These are phyloP conservation scores for Tetramorium parvispinum DNA, from an alignment of 1,140 invertebrate genomes.

Conservation along the genomic window DNA sequence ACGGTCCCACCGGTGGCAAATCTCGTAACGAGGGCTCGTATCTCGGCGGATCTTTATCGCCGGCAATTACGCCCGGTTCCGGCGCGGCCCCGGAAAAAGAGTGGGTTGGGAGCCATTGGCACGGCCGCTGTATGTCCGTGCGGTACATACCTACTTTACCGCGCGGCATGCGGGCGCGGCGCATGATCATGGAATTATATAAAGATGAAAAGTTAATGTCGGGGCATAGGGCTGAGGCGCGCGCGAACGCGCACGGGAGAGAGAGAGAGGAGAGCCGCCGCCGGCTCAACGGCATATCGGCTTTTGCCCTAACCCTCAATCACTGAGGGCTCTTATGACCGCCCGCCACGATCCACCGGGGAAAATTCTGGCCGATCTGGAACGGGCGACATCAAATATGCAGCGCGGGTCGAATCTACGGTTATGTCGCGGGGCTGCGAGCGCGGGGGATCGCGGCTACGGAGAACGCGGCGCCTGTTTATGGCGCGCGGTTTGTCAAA, in stretches of 20 bases:
- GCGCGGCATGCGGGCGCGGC: slow-evolving; percentile 27
- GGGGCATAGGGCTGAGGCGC: slow-evolving; percentile 33
- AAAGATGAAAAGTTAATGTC: slow-evolving; percentile 86
- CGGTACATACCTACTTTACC: slow-evolving; percentile 27
- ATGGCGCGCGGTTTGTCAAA: slow-evolving; percentile 83
- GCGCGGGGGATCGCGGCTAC: slow-evolving; percentile 18
- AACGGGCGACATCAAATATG: slow-evolving; percentile 85
- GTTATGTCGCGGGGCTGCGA: slow-evolving; percentile 80
- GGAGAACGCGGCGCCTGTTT: slow-evolving; percentile 70
- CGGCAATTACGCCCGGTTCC: slow-evolving; percentile 76
- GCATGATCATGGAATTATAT: slow-evolving; percentile 82
- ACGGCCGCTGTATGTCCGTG: slow-evolving; percentile 59
- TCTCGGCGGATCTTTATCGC: slow-evolving; percentile 77
- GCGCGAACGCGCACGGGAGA: no score
- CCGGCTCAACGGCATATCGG: slow-evolving; percentile 76
- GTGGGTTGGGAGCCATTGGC: slow-evolving; percentile 30
- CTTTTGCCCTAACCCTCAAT: slow-evolving; percentile 84
- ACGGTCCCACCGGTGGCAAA: slow-evolving; percentile 75
- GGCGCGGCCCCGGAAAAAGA: slow-evolving; percentile 65
- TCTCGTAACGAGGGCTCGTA: slow-evolving; percentile 74
- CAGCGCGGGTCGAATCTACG: slow-evolving; percentile 84
- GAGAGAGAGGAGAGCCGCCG: no score
- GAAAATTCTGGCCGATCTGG: slow-evolving; percentile 84
- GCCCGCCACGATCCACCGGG: slow-evolving; percentile 82
- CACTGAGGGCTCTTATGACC: slow-evolving; percentile 85